Conservation (phyloP, 2,797 vertebrate genomes). For the Leuciscus waleckii region DNA sequence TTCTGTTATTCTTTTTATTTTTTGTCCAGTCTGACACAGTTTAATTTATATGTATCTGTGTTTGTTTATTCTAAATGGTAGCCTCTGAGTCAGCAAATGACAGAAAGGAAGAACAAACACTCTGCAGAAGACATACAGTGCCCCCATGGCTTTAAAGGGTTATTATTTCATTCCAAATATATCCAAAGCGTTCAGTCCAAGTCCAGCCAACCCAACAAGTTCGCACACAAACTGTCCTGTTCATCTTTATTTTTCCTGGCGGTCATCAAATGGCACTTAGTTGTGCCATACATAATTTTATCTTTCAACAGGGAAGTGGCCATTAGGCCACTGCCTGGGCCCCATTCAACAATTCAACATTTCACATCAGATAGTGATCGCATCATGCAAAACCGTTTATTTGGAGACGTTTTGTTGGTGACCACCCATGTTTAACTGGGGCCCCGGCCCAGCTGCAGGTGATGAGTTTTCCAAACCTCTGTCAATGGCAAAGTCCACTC, state of each 20-base stretch:
- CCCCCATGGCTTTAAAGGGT: constrained; percentile 49
- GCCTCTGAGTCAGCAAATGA: constrained; percentile 27
- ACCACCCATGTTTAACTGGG: constrained; percentile 79
- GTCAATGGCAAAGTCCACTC: constrained; percentile 58
- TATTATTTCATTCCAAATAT: constrained; percentile 67
- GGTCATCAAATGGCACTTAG: constrained; percentile 61
- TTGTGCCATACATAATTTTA: constrained; percentile 68
- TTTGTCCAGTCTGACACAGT: neutral
- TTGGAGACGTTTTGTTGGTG: constrained; percentile 72
- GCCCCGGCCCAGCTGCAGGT: constrained; percentile 69
- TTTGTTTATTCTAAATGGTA: constrained; percentile 25
- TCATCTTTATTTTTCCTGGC: constrained; percentile 68
- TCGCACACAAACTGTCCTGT: constrained; percentile 67
- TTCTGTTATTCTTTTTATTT: neutral
- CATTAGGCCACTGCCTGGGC: constrained; percentile 59
- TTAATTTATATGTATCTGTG: constrained; percentile 12
- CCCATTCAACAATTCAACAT: constrained; percentile 51
- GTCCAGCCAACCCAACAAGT: constrained; percentile 56
- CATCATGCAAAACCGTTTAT: constrained; percentile 80
- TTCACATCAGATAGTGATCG: constrained; percentile 70
- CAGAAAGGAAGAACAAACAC: constrained; percentile 32
- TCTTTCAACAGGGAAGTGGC: constrained; percentile 71
- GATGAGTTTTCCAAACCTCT: constrained; percentile 88
- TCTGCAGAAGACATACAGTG: constrained; percentile 29
- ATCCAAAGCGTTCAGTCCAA: constrained; percentile 55